Base-by-base conservation (phyloP, 2,113 vertebrate species). In the Callaeas wilsoni region DNA sequence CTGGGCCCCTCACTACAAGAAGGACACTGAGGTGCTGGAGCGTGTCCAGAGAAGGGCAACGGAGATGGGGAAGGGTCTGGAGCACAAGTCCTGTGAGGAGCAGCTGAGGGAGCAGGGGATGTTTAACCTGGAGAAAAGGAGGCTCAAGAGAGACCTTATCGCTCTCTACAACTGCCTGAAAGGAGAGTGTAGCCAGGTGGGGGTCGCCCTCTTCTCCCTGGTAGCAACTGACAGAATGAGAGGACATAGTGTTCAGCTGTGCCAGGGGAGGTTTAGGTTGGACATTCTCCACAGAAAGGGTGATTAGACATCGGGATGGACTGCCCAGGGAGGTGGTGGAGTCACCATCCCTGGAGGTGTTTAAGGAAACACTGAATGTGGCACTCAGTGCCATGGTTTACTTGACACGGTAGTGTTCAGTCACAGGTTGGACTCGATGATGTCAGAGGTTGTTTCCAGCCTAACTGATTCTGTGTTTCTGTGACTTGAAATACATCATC, bases 21-120 rank as follows among this genome's bases (percentile, higher is more conserved):
- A 64, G 4, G 16, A 57, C 42, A 19, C 1, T 42, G 35, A 37
- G 26, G 32, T 0, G 17, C 67, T 64, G 21, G 17, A 57, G 32
- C 0, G 0, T 10, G 18, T 57, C 2, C 42, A 49, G 26, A 21
- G 26, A 23, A 50, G 2, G 35, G 9, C 4, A 60, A 8, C 0
- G 0, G 12, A 52, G 42, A 26, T 64, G 57, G 12, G 1, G 4
- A 80, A 64, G 9, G 14, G 6, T 64, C 42, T 49, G 35, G 18
- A 50, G 12, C 5, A 3, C 12, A 37, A 37, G 8, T 0, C 7
- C 3, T 1, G 5, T 12, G 41, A 71, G 35, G 13, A 47, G 10
- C 4, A 9, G 6, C 16, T 62, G 64, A 78, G 9, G 14, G 12
- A 69, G n/a, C 19, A 39, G 55, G 8, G 7, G 3, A 0, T 79